Percentiles rank a stretch among this genome's conserved stretches.
phyloP scores from a whole-genome alignment of 2,113 vertebrate species.

The Lophochroa leadbeateri region DNA sequence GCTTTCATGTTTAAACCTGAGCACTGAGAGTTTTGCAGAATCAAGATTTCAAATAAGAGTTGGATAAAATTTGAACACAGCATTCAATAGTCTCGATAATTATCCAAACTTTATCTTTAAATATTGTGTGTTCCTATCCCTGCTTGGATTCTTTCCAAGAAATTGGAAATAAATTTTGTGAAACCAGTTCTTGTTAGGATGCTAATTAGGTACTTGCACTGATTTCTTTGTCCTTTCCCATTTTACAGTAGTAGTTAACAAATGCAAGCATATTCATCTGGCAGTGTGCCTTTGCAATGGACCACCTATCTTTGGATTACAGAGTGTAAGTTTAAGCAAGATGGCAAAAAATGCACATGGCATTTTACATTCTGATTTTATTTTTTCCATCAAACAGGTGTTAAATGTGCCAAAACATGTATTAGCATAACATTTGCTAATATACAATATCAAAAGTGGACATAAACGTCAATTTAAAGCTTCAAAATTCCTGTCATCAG shows the following conservation, averaged over 20 bases:
- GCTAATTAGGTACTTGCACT: neutral
- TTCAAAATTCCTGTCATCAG: neutral
- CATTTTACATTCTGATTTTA: slow-evolving; percentile 50
- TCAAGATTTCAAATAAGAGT: neutral
- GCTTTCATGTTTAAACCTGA: neutral
- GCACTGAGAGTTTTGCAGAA: neutral
- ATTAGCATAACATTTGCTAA: slow-evolving; percentile 9
- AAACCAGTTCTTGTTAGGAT: neutral
- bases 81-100: neutral
- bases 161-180: neutral
- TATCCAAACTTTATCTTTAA: neutral
- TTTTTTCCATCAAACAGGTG: slow-evolving; percentile 33
- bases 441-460: slow-evolving; percentile 22
- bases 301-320: neutral
- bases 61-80: neutral
- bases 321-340: neutral
- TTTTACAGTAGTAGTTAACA: neutral
- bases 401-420: slow-evolving; percentile 12
- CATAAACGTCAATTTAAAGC: slow-evolving; percentile 57
- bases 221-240: slow-evolving; percentile 5
- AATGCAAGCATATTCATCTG: neutral
- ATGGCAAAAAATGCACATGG: neutral
- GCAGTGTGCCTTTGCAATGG: neutral
- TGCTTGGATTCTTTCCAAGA: neutral
- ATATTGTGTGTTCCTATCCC: neutral